Percentiles rank a stretch among this genome's conserved stretches.
Conservation (phyloP, 2,113 vertebrate species). For the Calypte anna region DNA sequence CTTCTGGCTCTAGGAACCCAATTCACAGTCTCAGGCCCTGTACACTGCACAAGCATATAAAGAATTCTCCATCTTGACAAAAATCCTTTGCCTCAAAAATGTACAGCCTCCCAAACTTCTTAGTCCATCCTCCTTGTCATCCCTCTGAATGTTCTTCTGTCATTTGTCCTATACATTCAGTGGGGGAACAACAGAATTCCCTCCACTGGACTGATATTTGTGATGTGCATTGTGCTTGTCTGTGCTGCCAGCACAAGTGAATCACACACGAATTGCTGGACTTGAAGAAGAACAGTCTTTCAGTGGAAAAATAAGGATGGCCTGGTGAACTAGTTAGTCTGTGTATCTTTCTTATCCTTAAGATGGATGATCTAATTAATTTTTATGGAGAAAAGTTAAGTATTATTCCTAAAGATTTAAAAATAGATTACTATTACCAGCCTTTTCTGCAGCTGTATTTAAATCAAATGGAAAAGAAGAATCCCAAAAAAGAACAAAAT, state of each 20-base stretch:
- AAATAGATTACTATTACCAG: background rate
- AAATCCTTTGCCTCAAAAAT: background rate
- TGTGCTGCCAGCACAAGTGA: background rate
- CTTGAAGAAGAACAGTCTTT: background rate
- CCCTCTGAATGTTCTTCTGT: background rate
- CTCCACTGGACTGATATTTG: background rate
- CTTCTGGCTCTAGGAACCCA: background rate
- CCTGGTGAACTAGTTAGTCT: background rate
- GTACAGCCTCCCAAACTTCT: background rate
- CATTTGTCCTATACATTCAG: background rate
- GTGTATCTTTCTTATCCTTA: background rate
- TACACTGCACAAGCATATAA: background rate
- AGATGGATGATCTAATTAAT: background rate
- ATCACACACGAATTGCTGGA: background rate
- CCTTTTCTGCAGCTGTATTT: background rate
- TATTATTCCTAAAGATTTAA: background rate
- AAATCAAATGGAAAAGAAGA: background rate
- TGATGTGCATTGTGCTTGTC: background rate
- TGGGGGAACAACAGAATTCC: background rate
- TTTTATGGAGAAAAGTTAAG: background rate
- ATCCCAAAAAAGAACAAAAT: fast-evolving
- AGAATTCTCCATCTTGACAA: background rate
- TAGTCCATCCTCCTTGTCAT: too few species aligned
- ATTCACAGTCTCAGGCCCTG: background rate
- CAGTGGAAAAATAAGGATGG: background rate